Evolutionary conservation across 1,140 invertebrate species (phyloP).

Genomic region (Magallana angulata): DNA sequence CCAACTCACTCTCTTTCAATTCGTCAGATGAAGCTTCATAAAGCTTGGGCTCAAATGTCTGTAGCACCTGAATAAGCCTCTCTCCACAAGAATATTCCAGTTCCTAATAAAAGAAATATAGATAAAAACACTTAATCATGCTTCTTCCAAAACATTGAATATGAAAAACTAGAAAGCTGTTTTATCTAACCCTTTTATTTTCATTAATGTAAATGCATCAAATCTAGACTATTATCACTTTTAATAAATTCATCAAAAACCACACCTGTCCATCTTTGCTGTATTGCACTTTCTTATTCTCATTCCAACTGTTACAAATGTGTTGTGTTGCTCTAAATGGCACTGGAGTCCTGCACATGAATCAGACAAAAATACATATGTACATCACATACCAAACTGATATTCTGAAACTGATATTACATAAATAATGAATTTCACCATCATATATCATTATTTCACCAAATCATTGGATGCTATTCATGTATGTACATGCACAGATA

Average conservation of each 20-base stretch:
- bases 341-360: constrained; percentile 77
- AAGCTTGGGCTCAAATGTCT: constrained; percentile 61
- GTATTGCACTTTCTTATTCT: constrained; percentile 80
- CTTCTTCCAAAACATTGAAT: too few species aligned
- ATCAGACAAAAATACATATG: constrained; percentile 6
- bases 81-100: constrained; percentile 80
- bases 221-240: too few species aligned
- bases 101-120: constrained; percentile 76
- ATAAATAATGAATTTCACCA: too few species aligned
- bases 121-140: background rate
- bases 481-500: background rate
- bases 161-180: too few species aligned
- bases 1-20: constrained; percentile 15
- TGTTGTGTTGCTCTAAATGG: constrained; percentile 81
- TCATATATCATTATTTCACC: too few species aligned
- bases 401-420: too few species aligned
- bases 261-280: constrained; percentile 82
- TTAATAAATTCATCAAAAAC: too few species aligned
- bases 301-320: constrained; percentile 81
- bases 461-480: background rate
- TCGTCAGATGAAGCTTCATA: constrained; percentile 24
- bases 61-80: constrained; percentile 79
- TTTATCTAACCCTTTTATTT: too few species aligned
- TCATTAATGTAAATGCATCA: too few species aligned
- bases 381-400: background rate